Base-by-base conservation (phyloP, 2,113 vertebrate species). In the Paracanthobrama guichenoti region DNA sequence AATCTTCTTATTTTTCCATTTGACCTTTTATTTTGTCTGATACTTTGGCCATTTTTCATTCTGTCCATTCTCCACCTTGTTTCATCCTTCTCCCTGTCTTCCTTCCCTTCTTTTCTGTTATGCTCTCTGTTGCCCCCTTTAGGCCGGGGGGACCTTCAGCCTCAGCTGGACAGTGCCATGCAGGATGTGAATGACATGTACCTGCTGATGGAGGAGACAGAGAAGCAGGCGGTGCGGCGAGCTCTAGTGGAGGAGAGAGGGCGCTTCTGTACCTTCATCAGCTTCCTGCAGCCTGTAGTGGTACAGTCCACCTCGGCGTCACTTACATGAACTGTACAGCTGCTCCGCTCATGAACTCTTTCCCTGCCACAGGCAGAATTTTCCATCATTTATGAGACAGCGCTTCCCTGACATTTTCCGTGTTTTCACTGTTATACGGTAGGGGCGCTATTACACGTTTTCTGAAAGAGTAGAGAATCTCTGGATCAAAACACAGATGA, bases 111-210 rank as follows among this genome's bases (percentile, higher is more conserved):
- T 20, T 84, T 48, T n/a, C 46, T 24, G 42, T 26, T 46, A 12
- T 50, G 74, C 53, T 44, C 44, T 57, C 82, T 66, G 83, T 85
- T 66, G 64, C 5, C 57, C 75, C 78, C 87, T 76, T 0, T 92
- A 99, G 98, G 98, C 48, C 96, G 97, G 86, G 98, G 96, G 10
- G 97, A 99, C 91, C 94, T 99, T 88, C 97, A 98, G 93, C 98
- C 97, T 1, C 98, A 99, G 96, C 92, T 99, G 91, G 97, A 99
- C 94, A 97, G 96, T 0, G 98, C 98, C 0, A 96, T 99, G 89
- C 97, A 99, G 92, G 98, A 99, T 0, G 97, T 99, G 89, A 99
- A 96, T 0, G 98, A 99, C 93, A 96, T 99, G 97, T 99, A 97
- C 91, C 94, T 99, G 89, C 90, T 99, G 84, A 95, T 99, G 95